Evolutionary conservation across 2,113 vertebrate genomes (phyloP), one percentile per base, ranked within the genome.

Genomic region (Saguinus midas): DNA sequence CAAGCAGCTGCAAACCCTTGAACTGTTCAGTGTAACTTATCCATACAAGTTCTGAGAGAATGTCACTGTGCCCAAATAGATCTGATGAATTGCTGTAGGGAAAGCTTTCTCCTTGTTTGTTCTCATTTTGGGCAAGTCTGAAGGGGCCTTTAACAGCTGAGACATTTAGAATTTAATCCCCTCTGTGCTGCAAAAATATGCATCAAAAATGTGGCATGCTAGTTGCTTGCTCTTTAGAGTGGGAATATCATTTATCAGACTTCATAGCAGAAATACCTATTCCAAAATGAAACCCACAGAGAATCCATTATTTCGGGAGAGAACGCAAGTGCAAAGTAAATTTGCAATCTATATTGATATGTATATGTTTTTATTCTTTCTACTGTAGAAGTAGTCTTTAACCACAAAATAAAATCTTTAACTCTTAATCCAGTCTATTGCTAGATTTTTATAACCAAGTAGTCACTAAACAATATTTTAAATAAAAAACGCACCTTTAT

Each of bases 161-260:
- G 97, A 97, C 80, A 5, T 98, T 97, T 95, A 96, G 94, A 97
- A 95, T 91, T 95, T 94, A 97, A 96, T 96, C 96, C 95, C 79
- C 91, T 89, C 86, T 97, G 80, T 57, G 45, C 48, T 91, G 68
- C 92, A 97, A 92, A 75, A 96, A 94, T 61, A 55, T 76, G 37
- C 70, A 90, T 91, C 58, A 95, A 70, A 97, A 96, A 98, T 72
- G 37, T 96, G 90, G 78, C 93, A 97, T 93, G 93, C 87, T 70
- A 94, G 66, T 72, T 79, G 58, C 50, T 75, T 21, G 6, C 37
- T 96, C 64, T 96, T 96, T 91, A 75, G 45, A 85, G 64, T 58
- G 81, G 37, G 55, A 91, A 93, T 96, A 81, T 83, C 83, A 92
- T 78, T 97, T 95, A 92, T 55, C 25, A 96, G 43, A 96, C 96